Conservation (phyloP, 1,140 invertebrate species). For the Lethocerus indicus region DNA sequence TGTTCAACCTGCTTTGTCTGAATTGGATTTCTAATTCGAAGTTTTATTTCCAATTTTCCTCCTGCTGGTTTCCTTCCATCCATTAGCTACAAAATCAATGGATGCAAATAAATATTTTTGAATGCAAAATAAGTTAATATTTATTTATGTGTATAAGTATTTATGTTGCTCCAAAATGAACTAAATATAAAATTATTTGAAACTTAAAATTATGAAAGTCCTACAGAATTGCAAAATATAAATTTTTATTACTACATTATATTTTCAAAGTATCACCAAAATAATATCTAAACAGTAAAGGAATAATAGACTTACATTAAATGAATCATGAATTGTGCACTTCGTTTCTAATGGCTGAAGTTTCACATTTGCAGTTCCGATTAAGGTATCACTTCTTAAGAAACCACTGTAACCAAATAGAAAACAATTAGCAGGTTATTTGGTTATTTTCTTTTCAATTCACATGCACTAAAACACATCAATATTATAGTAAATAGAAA, state of each 20-base stretch:
- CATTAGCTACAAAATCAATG: constrained; percentile 67
- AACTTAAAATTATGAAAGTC: too few species aligned
- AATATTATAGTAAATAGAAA: too few species aligned
- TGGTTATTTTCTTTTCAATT: too few species aligned
- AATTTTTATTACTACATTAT: too few species aligned
- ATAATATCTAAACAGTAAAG: constrained; percentile 2
- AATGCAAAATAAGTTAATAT: too few species aligned
- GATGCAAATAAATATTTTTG: too few species aligned
- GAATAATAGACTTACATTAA: constrained; percentile 52
- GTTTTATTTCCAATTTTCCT: constrained; percentile 80
- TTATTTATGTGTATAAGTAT: too few species aligned
- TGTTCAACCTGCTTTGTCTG: constrained; percentile 78
- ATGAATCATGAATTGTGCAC: constrained; percentile 76
- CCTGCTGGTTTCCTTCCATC: constrained; percentile 75
- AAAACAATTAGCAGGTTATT: too few species aligned
- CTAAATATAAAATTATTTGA: too few species aligned
- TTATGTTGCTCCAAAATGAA: too few species aligned
- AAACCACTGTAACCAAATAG: constrained; percentile 64
- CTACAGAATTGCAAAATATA: too few species aligned
- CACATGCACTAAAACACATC: constrained; percentile 14
- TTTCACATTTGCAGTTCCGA: constrained; percentile 74
- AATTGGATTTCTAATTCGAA: constrained; percentile 82
- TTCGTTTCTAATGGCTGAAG: constrained; percentile 68
- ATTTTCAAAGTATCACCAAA: too few species aligned
- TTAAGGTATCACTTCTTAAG: constrained; percentile 64